Conservation (phyloP, 2,113 vertebrate genomes). For the Pterocles gutturalis region DNA sequence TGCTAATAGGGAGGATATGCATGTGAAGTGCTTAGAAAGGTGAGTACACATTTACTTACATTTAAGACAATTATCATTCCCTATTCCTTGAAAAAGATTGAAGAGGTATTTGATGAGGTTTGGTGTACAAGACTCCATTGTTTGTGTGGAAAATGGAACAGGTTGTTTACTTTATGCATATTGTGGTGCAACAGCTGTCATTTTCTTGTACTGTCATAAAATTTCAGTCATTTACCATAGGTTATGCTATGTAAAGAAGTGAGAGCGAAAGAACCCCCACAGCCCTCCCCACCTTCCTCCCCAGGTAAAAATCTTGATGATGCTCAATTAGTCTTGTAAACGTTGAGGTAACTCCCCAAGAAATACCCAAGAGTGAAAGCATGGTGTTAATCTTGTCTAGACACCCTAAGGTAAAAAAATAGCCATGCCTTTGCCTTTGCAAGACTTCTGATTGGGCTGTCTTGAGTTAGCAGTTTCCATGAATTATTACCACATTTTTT, state of each 20-base stretch:
- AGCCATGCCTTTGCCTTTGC: not conserved
- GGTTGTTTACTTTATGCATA: not conserved
- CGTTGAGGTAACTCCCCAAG: not conserved
- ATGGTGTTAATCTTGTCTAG: not conserved
- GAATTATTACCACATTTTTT: not conserved
- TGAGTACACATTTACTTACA: not conserved
- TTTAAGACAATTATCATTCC: not conserved
- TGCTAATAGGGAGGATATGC: not conserved
- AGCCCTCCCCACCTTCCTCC: accelerated
- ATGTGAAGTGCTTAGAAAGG: not conserved
- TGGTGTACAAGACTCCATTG: not conserved
- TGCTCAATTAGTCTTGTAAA: not conserved
- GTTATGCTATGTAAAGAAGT: not conserved
- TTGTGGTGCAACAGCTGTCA: not conserved
- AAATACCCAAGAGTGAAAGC: not conserved
- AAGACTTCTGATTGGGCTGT: not conserved
- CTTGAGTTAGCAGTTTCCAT: not conserved
- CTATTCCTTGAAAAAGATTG: not conserved
- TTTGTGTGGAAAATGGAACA: not conserved
- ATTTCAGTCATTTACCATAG: not conserved
- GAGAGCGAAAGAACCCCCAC: not conserved
- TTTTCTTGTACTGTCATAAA: not conserved
- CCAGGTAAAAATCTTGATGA: not conserved
- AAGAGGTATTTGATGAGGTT: not conserved
- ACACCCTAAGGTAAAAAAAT: not conserved